Percentiles rank a stretch among this genome's conserved stretches.
These are phyloP conservation scores for Serilophus lunatus DNA, from an alignment of 2,113 vertebrate genomes.

Conservation along the genomic window DNA sequence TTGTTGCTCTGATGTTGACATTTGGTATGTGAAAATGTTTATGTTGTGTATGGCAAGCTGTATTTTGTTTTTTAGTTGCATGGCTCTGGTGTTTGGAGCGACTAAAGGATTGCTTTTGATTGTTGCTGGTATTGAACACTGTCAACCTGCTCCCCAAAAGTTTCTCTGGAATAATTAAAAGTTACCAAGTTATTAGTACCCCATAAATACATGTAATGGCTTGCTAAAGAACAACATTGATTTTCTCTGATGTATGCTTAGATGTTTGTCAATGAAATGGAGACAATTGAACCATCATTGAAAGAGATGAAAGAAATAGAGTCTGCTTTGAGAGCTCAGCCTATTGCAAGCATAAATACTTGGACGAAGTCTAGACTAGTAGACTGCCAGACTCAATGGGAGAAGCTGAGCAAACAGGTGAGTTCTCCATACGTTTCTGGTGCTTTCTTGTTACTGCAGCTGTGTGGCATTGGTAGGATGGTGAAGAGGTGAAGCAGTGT, in stretches of 20 bases:
- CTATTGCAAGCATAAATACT: constrained; percentile 72
- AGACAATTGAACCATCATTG: constrained; percentile 80
- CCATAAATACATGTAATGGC: background rate
- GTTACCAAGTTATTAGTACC: background rate
- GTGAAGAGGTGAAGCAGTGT: background rate
- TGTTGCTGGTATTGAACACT: background rate
- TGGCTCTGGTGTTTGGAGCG: background rate
- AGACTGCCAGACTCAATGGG: constrained; percentile 80
- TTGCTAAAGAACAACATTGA: background rate
- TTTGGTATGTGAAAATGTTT: background rate
- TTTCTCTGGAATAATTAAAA: background rate
- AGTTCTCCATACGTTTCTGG: background rate
- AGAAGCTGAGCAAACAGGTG: constrained; percentile 87
- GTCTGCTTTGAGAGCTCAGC: constrained; percentile 71
- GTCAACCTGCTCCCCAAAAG: background rate
- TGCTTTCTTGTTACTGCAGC: background rate
- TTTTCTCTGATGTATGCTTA: constrained; percentile 59
- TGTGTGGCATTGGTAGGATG: background rate
- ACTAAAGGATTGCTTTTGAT: background rate
- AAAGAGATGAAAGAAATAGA: constrained; percentile 88
- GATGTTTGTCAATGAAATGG: constrained; percentile 80
- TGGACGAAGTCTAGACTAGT: constrained; percentile 80
- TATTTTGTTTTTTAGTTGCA: background rate
- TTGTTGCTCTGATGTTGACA: fast-evolving
- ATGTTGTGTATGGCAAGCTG: background rate